Base-by-base conservation (phyloP, 2,797 vertebrate species). In the Microchirus variegatus region DNA sequence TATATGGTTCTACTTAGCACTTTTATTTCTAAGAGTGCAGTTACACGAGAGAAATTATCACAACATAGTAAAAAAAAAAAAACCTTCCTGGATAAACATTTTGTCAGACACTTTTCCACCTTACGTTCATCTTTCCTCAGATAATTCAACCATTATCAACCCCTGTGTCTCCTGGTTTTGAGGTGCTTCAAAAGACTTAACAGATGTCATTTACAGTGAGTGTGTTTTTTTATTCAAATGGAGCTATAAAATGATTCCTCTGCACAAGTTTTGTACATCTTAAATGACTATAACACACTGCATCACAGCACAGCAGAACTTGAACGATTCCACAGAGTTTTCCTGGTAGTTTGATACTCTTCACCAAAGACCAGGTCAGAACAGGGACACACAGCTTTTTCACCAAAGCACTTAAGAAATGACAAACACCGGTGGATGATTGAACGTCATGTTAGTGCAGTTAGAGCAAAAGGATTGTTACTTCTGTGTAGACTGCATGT, bases 281-380 rank as follows among this genome's bases (percentile, higher is more conserved):
- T 38, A 41, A 36, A 70, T 46, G 73, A 35, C 53, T 46, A 10
- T 12, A 62, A 61, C 44, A 48, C 63, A 63, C 38, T 4, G 2
- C 16, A 49, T 47, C 59, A 18, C 14, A 51, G 53, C 13, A 15
- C 41, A 53, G 53, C 42, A 56, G 53, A 58, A 49, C 11, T 2
- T 31, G 46, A 87, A 49, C 71, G 74, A 70, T 81, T 78, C 47
- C 50, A 47, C 78, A 76, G 74, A 81, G 67, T 26, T 62, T 59
- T 64, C 47, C 70, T 62, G 65, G 71, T 66, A 53, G 59, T 36
- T 49, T 31, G 70, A 85, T 67, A 61, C 67, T 40, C 38, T 45
- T 75, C 63, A 53, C 53, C 44, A 42, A 15, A 26, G 70, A 66
- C 46, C 31, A 49, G 63, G 64, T 76, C 63, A 72, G 48, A 41